phyloP scores from a whole-genome alignment of 2,113 vertebrate species.

The Camelus bactrianus region DNA sequence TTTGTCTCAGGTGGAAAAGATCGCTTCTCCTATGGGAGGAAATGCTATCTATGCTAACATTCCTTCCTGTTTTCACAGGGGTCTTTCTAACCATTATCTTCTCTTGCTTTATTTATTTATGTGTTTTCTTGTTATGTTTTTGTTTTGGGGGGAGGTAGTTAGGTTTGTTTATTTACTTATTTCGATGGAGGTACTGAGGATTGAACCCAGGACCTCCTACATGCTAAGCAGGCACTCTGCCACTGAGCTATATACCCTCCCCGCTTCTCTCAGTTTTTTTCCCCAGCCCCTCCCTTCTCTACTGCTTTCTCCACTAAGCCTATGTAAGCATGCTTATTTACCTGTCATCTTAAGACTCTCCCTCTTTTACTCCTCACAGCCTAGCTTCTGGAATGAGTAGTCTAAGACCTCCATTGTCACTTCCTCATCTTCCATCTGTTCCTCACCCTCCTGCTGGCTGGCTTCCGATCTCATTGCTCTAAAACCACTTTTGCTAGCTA shows the following conservation, averaged over 20 bases:
- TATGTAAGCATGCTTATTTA: neutral
- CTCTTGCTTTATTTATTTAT: neutral
- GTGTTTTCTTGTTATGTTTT: too few species aligned
- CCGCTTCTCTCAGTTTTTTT: neutral
- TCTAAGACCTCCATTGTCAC: neutral
- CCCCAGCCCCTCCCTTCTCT: neutral
- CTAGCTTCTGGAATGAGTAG: neutral
- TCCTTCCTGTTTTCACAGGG: neutral
- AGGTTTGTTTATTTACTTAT: too few species aligned
- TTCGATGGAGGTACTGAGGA: too few species aligned
- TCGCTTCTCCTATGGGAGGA: neutral
- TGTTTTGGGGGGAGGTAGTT: too few species aligned
- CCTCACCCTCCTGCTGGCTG: neutral
- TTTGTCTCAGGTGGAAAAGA: neutral
- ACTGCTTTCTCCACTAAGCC: neutral
- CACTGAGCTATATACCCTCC: too few species aligned
- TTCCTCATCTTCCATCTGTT: neutral
- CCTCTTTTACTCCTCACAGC: neutral
- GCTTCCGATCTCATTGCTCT: neutral
- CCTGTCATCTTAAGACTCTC: neutral
- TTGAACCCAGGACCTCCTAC: too few species aligned
- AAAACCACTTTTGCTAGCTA: constrained; percentile 1
- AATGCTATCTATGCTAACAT: neutral
- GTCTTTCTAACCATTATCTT: neutral
- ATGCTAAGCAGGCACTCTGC: too few species aligned